phyloP scores from a whole-genome alignment of 2,888 invertebrate genomes.

The Tiphia femorata region DNA sequence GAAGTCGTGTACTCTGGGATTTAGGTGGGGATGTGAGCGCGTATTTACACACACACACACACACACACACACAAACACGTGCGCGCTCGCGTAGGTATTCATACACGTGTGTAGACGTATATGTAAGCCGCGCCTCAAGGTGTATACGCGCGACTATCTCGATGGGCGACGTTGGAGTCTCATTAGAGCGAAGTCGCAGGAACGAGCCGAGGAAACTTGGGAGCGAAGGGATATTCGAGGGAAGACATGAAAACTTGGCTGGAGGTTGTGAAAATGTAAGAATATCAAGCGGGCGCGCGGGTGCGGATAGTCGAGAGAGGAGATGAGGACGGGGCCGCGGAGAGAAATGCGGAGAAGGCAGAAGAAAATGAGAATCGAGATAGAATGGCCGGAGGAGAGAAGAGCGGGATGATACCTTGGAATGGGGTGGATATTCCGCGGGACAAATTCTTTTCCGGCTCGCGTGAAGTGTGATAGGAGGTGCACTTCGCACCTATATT shows the following conservation, averaged over 20 bases:
- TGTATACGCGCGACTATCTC: constrained; percentile 44
- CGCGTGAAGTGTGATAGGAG: no score
- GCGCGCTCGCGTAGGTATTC: no score
- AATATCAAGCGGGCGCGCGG: constrained; percentile 38
- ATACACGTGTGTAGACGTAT: constrained; percentile 17
- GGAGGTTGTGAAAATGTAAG: constrained; percentile 61
- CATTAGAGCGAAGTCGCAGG: constrained; percentile 55
- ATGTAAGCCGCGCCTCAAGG: no score
- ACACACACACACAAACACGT: no score
- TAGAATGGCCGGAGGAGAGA: constrained; percentile 1
- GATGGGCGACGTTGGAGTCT: constrained; percentile 53
- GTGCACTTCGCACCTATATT: no score
- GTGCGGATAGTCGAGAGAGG: neutral
- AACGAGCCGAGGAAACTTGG: constrained; percentile 43
- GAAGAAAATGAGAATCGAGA: constrained; percentile 19
- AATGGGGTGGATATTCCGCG: no score
- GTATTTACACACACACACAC: constrained; percentile 5
- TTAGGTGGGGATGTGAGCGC: constrained; percentile 35
- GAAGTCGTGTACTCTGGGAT: constrained; percentile 28
- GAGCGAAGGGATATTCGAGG: constrained; percentile 48
- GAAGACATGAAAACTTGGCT: constrained; percentile 65
- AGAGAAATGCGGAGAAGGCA: neutral
- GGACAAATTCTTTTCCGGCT: no score
- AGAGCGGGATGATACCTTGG: neutral
- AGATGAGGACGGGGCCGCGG: neutral